Evolutionary conservation across 2,888 invertebrate genomes (phyloP), one percentile per base, ranked within the genome.

Genomic region (Hyposoter dolosus): DNA sequence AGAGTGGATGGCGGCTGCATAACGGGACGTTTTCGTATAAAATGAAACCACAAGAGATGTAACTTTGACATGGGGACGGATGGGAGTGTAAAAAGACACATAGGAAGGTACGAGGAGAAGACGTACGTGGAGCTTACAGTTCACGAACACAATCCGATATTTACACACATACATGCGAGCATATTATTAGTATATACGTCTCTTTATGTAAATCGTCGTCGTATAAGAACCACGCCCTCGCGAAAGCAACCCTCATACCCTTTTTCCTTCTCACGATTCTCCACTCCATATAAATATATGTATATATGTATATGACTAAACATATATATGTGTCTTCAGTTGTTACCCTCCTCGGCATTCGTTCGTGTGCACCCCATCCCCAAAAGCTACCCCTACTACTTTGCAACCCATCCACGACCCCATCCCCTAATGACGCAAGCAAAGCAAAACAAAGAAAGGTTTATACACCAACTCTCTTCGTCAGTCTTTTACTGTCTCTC

Each of bases 401-500:
- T 53, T 75, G 71, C 71, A 60, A 82, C 84, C 87, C 85, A 77
- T 87, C 86, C 80, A 65, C 80, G 65, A 50, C 92, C 92, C 93
- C 92, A 92, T 91, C 92, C 93, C 94, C 94, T 95, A 95, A 95
- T 95, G 95, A 95, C 95, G 95, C 95, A 95, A 95, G 95, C 94
- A 94, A 93, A 94, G 94, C 94, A 94, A 95, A 95, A 95, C 95
- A 95, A 95, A 95, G 95, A 95, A 95, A 95, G 93, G 94, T 93
- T 94, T 94, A 93, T 93, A 93, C 92, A 92, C 92, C 94, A 94
- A 94, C 94, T 85, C 72, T 77, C 63, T 74, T 47, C 60, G 17
- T 69, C n/a, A 45, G 19, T 77, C n/a, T 79, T 60, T 66, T 12
- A 45, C 32, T 50, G 43, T 50, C 28, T 60, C 35, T 66, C 23